A percentile compares a stretch with the other conserved stretches of the same genome.
Evolutionary conservation across 92 coral and sea anemone genomes (phyloP).

Genomic region (Muricea muricata): DNA sequence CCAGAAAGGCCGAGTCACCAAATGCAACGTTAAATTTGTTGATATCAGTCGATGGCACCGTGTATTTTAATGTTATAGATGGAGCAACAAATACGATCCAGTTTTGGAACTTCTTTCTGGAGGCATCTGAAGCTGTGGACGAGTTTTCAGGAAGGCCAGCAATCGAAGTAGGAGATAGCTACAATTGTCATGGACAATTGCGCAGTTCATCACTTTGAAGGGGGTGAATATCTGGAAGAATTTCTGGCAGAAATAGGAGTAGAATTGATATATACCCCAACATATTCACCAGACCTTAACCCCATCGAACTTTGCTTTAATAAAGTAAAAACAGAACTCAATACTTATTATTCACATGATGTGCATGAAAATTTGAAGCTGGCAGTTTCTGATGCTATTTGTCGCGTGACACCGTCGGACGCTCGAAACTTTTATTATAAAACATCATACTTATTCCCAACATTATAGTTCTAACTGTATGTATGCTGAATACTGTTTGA

Average conservation of each 20-base stretch:
- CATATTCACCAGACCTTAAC: too few relatives aligned
- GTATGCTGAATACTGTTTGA: too few relatives aligned
- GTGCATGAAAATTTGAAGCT: too few relatives aligned
- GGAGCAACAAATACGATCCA: neutral
- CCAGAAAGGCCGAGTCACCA: constrained; percentile 43
- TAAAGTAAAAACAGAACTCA: too few relatives aligned
- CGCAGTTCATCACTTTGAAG: neutral
- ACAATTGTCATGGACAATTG: neutral
- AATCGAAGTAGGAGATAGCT: neutral
- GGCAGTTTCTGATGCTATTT: too few relatives aligned
- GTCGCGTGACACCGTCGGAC: too few relatives aligned
- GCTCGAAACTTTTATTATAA: too few relatives aligned
- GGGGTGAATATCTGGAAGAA: neutral
- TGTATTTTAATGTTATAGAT: neutral
- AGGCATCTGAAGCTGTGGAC: neutral
- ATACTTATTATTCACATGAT: too few relatives aligned
- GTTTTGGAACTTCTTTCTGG: neutral
- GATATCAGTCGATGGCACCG: neutral
- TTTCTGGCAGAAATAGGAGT: neutral
- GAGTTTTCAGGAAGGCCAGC: neutral
- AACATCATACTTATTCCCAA: too few relatives aligned
- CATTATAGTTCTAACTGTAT: too few relatives aligned
- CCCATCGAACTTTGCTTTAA: too few relatives aligned
- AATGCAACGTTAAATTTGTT: constrained; percentile 47
- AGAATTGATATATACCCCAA: too few relatives aligned